Evolutionary conservation across 2,113 vertebrate species (phyloP).

Genomic region (western clawed frog (Xenopus tropicalis)): DNA sequence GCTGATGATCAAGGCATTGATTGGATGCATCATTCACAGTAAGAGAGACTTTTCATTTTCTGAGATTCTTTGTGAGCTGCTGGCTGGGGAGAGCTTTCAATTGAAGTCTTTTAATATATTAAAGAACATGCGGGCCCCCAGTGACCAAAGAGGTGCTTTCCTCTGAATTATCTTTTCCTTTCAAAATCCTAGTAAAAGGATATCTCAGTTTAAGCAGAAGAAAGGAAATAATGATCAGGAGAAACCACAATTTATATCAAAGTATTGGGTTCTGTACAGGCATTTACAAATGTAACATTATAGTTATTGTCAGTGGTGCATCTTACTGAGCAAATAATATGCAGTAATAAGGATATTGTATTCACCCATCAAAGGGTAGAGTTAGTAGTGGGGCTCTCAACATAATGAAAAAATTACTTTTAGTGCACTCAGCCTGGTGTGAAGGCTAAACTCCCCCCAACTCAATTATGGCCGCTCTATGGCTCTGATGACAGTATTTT

Average conservation of each 20-base stretch:
- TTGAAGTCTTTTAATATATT: slow-evolving; percentile 6
- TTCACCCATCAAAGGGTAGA: too few relatives aligned
- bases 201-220: slow-evolving; percentile 16
- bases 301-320: too few relatives aligned
- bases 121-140: background rate
- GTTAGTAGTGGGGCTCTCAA: too few relatives aligned
- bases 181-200: background rate
- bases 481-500: too few relatives aligned
- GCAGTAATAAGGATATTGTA: too few relatives aligned
- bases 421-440: too few relatives aligned
- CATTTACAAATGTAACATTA: too few relatives aligned
- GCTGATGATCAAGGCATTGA: background rate
- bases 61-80: slow-evolving; percentile 22
- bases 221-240: slow-evolving; percentile 19
- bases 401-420: too few relatives aligned
- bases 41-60: slow-evolving; percentile 5
- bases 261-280: too few relatives aligned
- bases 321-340: too few relatives aligned
- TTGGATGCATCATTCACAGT: slow-evolving; percentile 23
- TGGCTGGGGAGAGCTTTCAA: slow-evolving; percentile 24
- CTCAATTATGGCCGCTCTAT: too few relatives aligned
- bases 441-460: too few relatives aligned
- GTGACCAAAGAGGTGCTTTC: slow-evolving; percentile 7
- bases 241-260: background rate
- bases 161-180: slow-evolving; percentile 18